phyloP scores from a whole-genome alignment of 2,888 invertebrate genomes.

The Dryococelus australis region DNA sequence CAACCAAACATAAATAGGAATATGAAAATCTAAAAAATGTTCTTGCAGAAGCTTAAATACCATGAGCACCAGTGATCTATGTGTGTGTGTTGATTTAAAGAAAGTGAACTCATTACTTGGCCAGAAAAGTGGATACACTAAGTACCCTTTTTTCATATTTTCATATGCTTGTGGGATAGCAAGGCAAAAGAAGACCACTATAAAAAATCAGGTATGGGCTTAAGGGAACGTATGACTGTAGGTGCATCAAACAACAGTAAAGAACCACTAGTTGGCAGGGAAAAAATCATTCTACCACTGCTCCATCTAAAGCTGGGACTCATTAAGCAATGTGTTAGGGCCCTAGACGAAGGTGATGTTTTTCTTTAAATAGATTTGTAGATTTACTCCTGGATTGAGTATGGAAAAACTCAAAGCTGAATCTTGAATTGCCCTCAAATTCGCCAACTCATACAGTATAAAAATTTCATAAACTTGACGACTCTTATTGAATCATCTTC shows the following conservation, averaged over 20 bases:
- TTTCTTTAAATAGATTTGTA: slow-evolving; percentile 28
- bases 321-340: slow-evolving; percentile 18
- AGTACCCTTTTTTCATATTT: slow-evolving; percentile 49
- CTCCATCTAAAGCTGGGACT: slow-evolving; percentile 3
- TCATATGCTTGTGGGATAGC: slow-evolving; percentile 50
- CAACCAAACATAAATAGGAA: slow-evolving; percentile 41
- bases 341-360: neutral
- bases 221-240: slow-evolving; percentile 31
- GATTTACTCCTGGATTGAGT: neutral
- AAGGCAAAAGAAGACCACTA: slow-evolving; percentile 46
- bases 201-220: slow-evolving; percentile 43
- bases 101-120: slow-evolving; percentile 44
- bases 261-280: slow-evolving; percentile 29
- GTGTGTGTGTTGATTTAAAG: slow-evolving; percentile 44
- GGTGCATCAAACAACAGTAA: slow-evolving; percentile 13
- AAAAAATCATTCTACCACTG: neutral
- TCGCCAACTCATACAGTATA: neutral
- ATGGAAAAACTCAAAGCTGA: slow-evolving; percentile 13
- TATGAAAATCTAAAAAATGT: slow-evolving; percentile 41
- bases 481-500: slow-evolving; percentile 13
- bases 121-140: slow-evolving; percentile 48
- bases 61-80: slow-evolving; percentile 41
- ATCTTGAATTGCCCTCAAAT: slow-evolving; percentile 22
- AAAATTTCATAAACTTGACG: neutral
- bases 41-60: neutral